Conservation (phyloP, 2,113 vertebrate genomes). For the Pipa parva region DNA sequence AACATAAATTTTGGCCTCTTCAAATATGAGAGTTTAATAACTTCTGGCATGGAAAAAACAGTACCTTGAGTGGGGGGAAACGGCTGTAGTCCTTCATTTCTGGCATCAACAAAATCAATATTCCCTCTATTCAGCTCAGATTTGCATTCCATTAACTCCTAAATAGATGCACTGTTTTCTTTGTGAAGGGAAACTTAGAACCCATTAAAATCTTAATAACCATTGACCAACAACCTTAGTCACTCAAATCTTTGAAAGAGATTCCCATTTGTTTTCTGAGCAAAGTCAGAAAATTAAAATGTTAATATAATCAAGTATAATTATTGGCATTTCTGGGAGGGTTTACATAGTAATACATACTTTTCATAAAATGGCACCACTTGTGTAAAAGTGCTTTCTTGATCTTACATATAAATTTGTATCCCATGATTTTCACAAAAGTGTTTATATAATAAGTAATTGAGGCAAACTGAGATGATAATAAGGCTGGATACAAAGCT, state of each 20-base stretch:
- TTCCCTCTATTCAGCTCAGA: conserved; percentile 39
- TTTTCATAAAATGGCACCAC: too few relatives aligned
- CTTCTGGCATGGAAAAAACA: conserved; percentile 43
- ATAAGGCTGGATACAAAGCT: too few relatives aligned
- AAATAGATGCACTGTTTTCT: conserved; percentile 49
- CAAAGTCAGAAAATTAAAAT: conserved; percentile 18
- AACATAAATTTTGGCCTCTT: conserved; percentile 47
- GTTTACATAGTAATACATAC: too few relatives aligned
- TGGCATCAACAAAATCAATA: conserved; percentile 49
- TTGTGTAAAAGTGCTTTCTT: too few relatives aligned
- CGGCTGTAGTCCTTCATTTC: conserved; percentile 47
- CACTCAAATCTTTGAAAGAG: conserved; percentile 25
- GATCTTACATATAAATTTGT: too few relatives aligned
- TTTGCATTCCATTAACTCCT: conserved; percentile 49
- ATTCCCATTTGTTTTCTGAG: conserved; percentile 22
- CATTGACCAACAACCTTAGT: conserved; percentile 40
- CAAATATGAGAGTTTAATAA: conserved; percentile 50
- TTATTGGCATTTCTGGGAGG: too few relatives aligned
- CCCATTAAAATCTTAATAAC: conserved; percentile 47
- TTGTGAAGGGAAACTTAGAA: conserved; percentile 42
- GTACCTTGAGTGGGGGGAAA: conserved; percentile 45
- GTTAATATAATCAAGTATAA: too few relatives aligned
- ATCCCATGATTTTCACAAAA: too few relatives aligned
- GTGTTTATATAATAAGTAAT: too few relatives aligned
- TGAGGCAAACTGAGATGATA: too few relatives aligned